Conservation (phyloP, 2,113 vertebrate species). For the Sorex fumeus region DNA sequence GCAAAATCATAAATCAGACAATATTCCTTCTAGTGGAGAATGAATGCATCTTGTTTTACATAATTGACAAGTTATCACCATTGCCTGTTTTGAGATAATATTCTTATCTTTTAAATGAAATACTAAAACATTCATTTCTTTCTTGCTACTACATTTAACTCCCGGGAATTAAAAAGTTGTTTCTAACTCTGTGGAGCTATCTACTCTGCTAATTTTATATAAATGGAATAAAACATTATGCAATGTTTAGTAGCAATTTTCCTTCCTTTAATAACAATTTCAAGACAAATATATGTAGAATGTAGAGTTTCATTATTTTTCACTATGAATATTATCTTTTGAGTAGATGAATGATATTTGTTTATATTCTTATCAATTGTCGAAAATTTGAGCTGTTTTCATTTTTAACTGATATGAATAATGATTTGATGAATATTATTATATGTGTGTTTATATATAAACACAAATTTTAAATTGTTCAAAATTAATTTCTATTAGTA, state of each 20-base stretch:
- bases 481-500: not conserved
- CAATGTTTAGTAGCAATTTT: not conserved
- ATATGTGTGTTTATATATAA: not conserved
- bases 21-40: too few species aligned
- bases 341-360: not conserved
- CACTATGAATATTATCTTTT: not conserved
- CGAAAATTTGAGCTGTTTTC: not conserved
- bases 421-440: not conserved
- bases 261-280: not conserved
- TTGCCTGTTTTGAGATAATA: not conserved
- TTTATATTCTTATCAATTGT: not conserved
- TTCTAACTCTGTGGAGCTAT: not conserved
- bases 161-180: not conserved
- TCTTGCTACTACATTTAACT: not conserved
- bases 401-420: not conserved
- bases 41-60: too few species aligned
- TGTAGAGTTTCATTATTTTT: not conserved
- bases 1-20: too few species aligned
- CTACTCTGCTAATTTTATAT: not conserved
- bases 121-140: not conserved
- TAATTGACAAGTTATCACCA: not conserved
- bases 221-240: not conserved
- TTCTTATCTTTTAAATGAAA: not conserved
- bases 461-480: not conserved
- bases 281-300: not conserved